These are phyloP conservation scores for Tetranychus piercei DNA, from an alignment of 2,888 invertebrate species.

Conservation along the genomic window DNA sequence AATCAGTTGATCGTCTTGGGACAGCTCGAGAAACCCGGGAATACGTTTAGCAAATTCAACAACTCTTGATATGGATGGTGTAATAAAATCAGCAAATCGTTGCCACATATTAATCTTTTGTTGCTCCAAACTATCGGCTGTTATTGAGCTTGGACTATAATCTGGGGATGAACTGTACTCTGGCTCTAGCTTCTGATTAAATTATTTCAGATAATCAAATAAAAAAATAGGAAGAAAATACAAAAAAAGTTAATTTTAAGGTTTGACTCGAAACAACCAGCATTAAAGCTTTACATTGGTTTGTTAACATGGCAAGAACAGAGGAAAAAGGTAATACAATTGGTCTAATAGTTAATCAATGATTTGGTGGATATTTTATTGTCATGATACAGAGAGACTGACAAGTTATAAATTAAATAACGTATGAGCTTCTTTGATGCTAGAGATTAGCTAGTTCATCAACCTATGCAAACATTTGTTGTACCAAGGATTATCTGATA, in stretches of 20 bases:
- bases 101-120: conserved; percentile 70
- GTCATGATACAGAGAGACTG: no score
- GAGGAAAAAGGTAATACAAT: no score
- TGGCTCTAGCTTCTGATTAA: conserved; percentile 27
- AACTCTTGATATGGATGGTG: conserved; percentile 74
- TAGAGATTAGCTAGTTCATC: no score
- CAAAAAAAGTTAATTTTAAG: neutral
- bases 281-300: no score
- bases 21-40: conserved; percentile 68
- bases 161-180: conserved; percentile 21
- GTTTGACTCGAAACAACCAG: neutral
- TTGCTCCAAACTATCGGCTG: conserved; percentile 39
- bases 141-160: conserved; percentile 19
- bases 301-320: no score
- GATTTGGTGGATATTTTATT: no score
- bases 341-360: no score
- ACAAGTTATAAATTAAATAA: no score
- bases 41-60: conserved; percentile 90
- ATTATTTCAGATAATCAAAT: no score
- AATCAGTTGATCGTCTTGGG: conserved; percentile 88
- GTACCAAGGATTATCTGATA: neutral
- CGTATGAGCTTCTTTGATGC: no score
- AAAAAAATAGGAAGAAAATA: conserved; percentile 12
- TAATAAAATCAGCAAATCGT: conserved; percentile 62
- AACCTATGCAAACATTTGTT: no score